phyloP scores from a whole-genome alignment of 2,797 vertebrate species.

The Masticophis lateralis region DNA sequence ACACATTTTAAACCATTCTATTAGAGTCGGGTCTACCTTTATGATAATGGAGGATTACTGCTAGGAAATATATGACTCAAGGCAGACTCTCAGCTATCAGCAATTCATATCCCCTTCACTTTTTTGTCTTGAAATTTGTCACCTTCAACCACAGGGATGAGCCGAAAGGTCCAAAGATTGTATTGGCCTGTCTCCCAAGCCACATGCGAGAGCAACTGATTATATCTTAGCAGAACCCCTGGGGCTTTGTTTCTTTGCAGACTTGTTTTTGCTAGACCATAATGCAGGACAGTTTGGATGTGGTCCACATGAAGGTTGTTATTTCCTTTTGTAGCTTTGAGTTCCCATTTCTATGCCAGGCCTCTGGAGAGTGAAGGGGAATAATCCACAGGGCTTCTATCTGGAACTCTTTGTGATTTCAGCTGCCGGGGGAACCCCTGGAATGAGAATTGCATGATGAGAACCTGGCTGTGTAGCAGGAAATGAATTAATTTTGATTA shows the following conservation, averaged over 20 bases:
- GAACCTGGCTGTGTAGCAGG: background rate
- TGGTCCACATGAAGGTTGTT: background rate
- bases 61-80: background rate
- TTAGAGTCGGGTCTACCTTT: background rate
- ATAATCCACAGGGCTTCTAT: background rate
- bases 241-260: background rate
- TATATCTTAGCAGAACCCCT: background rate
- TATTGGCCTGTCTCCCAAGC: background rate
- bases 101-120: background rate
- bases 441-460: background rate
- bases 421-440: background rate
- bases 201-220: background rate
- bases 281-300: background rate
- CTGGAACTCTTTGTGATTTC: background rate
- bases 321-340: background rate
- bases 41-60: background rate
- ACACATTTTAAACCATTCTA: background rate
- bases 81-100: background rate
- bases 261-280: background rate
- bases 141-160: background rate
- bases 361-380: background rate
- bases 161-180: background rate
- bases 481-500: background rate
- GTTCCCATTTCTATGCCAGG: background rate
- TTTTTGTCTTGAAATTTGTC: background rate